phyloP scores from a whole-genome alignment of 2,113 vertebrate genomes.

The Pogona vitticeps region DNA sequence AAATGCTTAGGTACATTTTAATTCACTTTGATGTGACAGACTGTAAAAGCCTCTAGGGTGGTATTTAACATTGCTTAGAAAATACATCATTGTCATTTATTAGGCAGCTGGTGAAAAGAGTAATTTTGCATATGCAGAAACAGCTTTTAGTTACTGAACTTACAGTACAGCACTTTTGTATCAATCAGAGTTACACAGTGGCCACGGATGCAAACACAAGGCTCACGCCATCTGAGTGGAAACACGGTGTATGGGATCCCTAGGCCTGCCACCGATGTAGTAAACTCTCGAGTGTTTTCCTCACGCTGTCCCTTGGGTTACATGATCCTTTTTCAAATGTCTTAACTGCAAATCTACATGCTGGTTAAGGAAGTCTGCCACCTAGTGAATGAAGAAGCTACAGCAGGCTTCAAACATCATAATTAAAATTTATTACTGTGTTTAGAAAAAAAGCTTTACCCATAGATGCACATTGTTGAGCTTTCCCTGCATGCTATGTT shows the following conservation, averaged over 20 bases:
- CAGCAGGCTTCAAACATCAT: no score
- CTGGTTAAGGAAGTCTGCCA: no score
- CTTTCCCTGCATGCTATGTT: no score
- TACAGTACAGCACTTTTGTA: neutral
- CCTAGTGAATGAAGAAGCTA: no score
- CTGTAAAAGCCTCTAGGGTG: constrained; percentile 46
- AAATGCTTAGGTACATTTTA: constrained; percentile 54
- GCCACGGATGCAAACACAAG: neutral
- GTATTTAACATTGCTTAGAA: constrained; percentile 36
- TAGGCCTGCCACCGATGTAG: neutral
- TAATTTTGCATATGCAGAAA: neutral
- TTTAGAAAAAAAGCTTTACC: no score
- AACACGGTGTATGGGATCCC: neutral
- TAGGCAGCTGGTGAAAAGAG: constrained; percentile 10
- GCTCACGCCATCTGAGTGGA: neutral
- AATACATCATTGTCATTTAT: constrained; percentile 25
- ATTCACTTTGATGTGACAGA: constrained; percentile 53
- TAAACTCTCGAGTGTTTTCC: neutral
- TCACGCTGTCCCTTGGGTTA: neutral
- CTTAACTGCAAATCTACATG: no score
- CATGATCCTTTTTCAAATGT: no score
- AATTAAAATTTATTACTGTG: no score
- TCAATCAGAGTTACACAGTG: neutral
- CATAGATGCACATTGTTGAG: no score
- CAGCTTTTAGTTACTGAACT: neutral